Evolutionary conservation across 2,888 invertebrate genomes (phyloP).

Genomic region (Agelastica alni): DNA sequence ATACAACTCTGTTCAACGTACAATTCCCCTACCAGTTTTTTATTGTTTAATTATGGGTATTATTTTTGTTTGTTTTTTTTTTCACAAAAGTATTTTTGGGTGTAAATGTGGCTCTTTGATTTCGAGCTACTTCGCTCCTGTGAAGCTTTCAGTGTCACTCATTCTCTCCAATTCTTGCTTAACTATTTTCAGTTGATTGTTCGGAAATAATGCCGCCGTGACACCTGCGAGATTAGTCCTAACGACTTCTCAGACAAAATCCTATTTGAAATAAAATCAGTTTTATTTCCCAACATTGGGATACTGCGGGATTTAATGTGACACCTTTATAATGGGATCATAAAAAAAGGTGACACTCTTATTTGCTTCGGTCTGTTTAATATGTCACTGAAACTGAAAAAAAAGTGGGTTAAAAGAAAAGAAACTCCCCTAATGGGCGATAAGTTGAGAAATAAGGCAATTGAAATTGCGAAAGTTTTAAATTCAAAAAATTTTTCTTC

Average conservation of each 20-base stretch:
- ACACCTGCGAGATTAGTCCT: conserved; percentile 33
- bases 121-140: conserved; percentile 1
- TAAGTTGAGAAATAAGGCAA: no score
- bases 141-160: not conserved
- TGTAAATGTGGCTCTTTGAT: no score
- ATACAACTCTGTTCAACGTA: no score
- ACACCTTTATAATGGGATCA: conserved; percentile 20
- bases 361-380: conserved; percentile 4
- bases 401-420: not conserved
- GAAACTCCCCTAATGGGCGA: no score
- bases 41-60: no score
- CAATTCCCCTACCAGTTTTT: no score
- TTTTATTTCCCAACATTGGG: conserved; percentile 14
- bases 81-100: no score
- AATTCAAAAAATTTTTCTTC: no score
- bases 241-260: conserved; percentile 18
- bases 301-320: conserved; percentile 15
- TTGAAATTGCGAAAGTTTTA: no score
- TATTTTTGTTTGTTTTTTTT: no score
- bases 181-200: conserved; percentile 39
- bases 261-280: conserved; percentile 23
- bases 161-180: conserved; percentile 8
- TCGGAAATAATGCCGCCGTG: conserved; percentile 33
- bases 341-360: conserved; percentile 19
- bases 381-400: conserved; percentile 3